Evolutionary conservation across 2,113 vertebrate species (phyloP), one percentile per base, ranked within the genome.

Genomic region (Carassius auratus): DNA sequence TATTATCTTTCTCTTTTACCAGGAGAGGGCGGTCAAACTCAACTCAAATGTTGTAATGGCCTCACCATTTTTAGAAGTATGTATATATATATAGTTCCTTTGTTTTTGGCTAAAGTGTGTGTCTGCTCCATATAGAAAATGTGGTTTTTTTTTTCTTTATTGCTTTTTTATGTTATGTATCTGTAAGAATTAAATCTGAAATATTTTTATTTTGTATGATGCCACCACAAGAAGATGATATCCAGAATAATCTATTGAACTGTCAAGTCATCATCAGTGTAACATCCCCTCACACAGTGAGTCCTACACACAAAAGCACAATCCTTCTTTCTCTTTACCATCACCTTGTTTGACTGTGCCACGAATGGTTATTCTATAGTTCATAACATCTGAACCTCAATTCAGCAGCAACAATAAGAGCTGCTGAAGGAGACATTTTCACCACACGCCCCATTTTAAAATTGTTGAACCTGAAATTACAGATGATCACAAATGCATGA

Each of bases 1-100:
- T 52, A 52, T 52, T 52, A 2, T 52, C 50, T 52, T 52, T 5
- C 52, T 55, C 33, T 74, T 30, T 33, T 3, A 1, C 71, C 64
- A 71, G 23, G 26, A 82, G 80, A 82, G n/a, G 64, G 62, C 80
- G 45, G 45, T 50, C 42, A 33, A 21, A 30, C 23, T 8, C 62
- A n/a, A 52, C 45, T 13, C 17, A 81, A 48, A 64, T 10, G 7
- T 15, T 52, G 8, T 8, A 10, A 19, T 33, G 42, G 26, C 80
- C 80, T 45, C 80, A 36, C 80, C 80, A 62, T 33, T 64, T 13
- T 26, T 23, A 62, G 61, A 17, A 55, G 52, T 55, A 6, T 55
- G n/a, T n/a, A n/a, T n/a, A n/a, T n/a, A 55, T 5, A 55, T 17
- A 55, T 55, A 6, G 15, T 55, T 55, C 15, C 1, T 52, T 52